A percentile compares a stretch with the other conserved stretches of the same genome.
Evolutionary conservation across 2,113 vertebrate genomes (phyloP).

Genomic region (Macquaria ambigua): DNA sequence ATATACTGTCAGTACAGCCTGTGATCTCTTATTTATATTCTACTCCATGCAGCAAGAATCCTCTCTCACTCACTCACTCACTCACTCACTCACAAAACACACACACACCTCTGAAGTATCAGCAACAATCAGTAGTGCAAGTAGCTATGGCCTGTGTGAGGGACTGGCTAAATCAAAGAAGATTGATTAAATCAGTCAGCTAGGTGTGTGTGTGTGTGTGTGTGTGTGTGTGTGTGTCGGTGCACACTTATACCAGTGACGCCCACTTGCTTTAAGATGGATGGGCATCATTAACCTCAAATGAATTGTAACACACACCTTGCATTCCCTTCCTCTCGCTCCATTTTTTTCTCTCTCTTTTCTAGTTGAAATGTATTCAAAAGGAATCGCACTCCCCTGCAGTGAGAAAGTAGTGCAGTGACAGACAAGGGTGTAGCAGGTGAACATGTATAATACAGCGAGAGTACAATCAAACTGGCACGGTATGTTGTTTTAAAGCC

Average conservation of each 20-base stretch:
- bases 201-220: slow-evolving; percentile 11
- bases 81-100: neutral
- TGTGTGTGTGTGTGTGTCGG: slow-evolving; percentile 21
- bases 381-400: neutral
- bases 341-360: neutral
- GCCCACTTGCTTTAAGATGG: slow-evolving; percentile 43
- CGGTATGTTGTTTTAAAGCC: slow-evolving; percentile 2
- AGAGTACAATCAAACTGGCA: neutral
- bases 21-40: slow-evolving; percentile 8
- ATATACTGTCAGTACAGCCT: slow-evolving; percentile 10
- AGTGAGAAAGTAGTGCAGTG: neutral
- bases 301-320: slow-evolving; percentile 39
- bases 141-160: neutral
- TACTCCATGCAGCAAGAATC: neutral
- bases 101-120: slow-evolving; percentile 1
- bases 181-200: slow-evolving; percentile 38
- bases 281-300: slow-evolving; percentile 50
- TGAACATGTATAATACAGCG: neutral
- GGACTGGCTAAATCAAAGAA: slow-evolving; percentile 18
- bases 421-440: neutral
- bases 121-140: slow-evolving; percentile 19
- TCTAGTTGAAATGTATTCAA: neutral
- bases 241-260: neutral
- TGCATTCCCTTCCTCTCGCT: neutral
- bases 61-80: neutral